Base-by-base conservation (phyloP, 2,113 vertebrate genomes). In the Phaethornis superciliosus region DNA sequence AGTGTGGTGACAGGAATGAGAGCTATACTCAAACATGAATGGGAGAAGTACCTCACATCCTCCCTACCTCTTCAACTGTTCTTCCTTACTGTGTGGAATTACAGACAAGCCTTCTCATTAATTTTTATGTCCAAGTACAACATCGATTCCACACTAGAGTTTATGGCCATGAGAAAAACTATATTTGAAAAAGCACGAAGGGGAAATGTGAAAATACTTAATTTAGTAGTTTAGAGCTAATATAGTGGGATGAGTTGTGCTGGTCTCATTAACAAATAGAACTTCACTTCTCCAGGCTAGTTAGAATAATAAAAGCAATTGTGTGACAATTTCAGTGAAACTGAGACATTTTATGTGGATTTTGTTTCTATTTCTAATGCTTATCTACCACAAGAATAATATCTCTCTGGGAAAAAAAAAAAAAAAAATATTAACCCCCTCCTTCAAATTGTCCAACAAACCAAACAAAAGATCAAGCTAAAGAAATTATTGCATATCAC, bases 231-330 rank as follows among this genome's bases (percentile, higher is more conserved):
- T 91, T 95, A 94, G 68, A 94, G 60, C 13, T 83, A 62, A 59
- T 91, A 68, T 94, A 94, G 95, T 63, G n/a, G 81, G 49, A 83
- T 83, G 88, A 90, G 47, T 79, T 92, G 11, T 87, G 47, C 42
- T 95, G n/a, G 65, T 96, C 52, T 94, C 65, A 93, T 92, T 97
- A 96, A 92, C 32, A 93, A 76, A 96, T 40, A 62, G 62, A 90
- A 82, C 74, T 90, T 96, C 85, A 76, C 90, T 96, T 94, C 79
- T 85, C 40, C 42, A 95, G 40, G 54, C 46, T 59, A 97, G 56
- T 40, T 96, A 75, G 64, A 94, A 94, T 91, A 96, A 95, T 95
- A 96, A 91, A 97, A 32, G 40, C 27, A 92, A 60, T 49, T 65
- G 26, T 95, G 42, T 87, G 69, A 93, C 71, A 94, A 62, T 96